Conservation (phyloP, 2,113 vertebrate species). For the Turdus rufiventris region DNA sequence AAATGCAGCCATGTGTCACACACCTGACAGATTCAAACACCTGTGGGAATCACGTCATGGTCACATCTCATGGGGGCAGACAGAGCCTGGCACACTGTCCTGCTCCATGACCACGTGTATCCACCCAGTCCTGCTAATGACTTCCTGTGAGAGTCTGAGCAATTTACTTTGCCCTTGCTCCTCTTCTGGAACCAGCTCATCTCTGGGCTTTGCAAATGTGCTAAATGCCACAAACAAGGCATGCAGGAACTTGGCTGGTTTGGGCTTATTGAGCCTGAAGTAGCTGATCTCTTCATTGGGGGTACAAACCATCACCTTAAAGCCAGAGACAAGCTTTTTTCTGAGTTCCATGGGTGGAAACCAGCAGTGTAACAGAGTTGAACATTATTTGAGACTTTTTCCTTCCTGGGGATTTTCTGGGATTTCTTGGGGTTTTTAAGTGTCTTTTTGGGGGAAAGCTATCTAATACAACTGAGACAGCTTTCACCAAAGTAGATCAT, state of each 20-base stretch:
- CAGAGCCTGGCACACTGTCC: neutral
- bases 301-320: neutral
- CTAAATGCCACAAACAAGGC: neutral
- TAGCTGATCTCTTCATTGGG: neutral
- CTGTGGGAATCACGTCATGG: fast-evolving
- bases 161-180: neutral
- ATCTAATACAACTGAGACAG: neutral
- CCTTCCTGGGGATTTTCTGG: neutral
- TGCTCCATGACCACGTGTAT: fast-evolving
- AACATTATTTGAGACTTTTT: neutral
- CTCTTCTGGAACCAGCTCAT: neutral
- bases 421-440: neutral
- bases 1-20: neutral
- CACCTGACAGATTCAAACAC: fast-evolving
- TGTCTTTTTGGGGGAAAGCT: neutral
- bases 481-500: neutral
- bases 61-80: neutral
- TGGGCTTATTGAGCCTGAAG: neutral
- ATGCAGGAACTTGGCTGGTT: neutral
- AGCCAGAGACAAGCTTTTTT: neutral
- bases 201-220: neutral
- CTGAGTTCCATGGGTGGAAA: neutral
- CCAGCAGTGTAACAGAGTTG: neutral
- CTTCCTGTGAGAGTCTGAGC: fast-evolving
- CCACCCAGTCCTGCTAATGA: neutral